Evolutionary conservation across 1,140 invertebrate genomes (phyloP).

Genomic region (Akabosia matsudoensis): DNA sequence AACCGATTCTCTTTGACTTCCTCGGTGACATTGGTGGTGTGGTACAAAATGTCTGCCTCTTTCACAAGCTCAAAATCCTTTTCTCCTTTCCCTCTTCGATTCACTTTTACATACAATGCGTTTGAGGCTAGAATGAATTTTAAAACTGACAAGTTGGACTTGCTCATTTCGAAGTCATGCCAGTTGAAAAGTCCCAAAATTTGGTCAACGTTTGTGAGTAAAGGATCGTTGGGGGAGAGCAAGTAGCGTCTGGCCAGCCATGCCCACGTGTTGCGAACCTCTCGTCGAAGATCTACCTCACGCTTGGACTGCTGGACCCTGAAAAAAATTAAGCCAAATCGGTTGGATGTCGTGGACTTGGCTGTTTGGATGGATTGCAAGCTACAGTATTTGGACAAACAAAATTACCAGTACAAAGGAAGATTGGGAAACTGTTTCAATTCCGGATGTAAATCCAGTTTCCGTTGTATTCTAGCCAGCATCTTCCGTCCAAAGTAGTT

Average conservation of each 20-base stretch:
- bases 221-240: constrained; percentile 28
- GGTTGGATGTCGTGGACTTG: no score
- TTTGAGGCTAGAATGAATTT: neutral
- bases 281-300: constrained; percentile 6
- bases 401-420: constrained; percentile 15
- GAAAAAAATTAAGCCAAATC: neutral
- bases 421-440: constrained; percentile 22
- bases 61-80: neutral
- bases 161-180: constrained; percentile 2
- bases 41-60: no score
- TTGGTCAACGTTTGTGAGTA: constrained; percentile 22
- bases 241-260: constrained; percentile 10
- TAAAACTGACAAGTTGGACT: neutral
- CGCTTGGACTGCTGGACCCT: constrained; percentile 26
- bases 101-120: neutral
- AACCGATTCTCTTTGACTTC: no score
- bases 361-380: neutral
- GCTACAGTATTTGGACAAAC: neutral
- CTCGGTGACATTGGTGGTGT: no score
- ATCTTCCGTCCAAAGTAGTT: neutral
- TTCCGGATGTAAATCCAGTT: neutral
- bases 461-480: neutral
- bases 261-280: constrained; percentile 27
- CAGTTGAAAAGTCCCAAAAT: neutral
- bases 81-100: neutral